Evolutionary conservation across 2,888 invertebrate genomes (phyloP).

Genomic region (Volucella bombylans): DNA sequence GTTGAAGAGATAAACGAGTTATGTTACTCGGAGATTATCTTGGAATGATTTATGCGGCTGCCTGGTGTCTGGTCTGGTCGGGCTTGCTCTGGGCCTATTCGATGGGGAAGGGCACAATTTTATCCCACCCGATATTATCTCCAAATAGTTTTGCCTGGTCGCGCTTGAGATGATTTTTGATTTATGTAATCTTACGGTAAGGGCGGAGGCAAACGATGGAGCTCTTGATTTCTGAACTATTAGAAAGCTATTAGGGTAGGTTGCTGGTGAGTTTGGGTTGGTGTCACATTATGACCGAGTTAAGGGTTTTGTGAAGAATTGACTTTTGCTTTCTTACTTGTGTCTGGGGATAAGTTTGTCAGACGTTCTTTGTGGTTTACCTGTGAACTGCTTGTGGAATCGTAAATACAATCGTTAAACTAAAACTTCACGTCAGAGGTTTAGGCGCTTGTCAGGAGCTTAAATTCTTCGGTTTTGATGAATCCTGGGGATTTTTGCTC

Average conservation of each 20-base stretch:
- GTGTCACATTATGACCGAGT: too few species aligned
- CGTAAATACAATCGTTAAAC: too few species aligned
- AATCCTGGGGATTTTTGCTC: too few species aligned
- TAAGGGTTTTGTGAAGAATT: too few species aligned
- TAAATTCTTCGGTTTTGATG: too few species aligned
- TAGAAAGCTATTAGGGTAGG: too few species aligned
- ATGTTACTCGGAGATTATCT: conserved; percentile 49
- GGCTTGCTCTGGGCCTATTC: neutral
- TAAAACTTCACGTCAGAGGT: too few species aligned
- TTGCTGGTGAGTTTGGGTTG: neutral
- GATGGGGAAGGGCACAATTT: neutral
- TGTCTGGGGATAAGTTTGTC: too few species aligned
- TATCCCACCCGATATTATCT: conserved; percentile 11
- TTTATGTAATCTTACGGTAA: conserved; percentile 14
- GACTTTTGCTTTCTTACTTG: too few species aligned
- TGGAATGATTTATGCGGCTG: conserved; percentile 49
- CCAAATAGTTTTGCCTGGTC: conserved; percentile 1
- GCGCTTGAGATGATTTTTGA: conserved; percentile 22
- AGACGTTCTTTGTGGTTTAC: too few species aligned
- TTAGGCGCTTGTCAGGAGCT: too few species aligned
- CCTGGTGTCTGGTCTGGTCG: neutral
- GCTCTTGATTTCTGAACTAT: neutral
- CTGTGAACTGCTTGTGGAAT: too few species aligned
- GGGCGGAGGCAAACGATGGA: neutral
- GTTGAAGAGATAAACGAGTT: conserved; percentile 58